Evolutionary conservation across 2,113 vertebrate species (phyloP), one percentile per base, ranked within the genome.

Genomic region (Vireo altiloquus): DNA sequence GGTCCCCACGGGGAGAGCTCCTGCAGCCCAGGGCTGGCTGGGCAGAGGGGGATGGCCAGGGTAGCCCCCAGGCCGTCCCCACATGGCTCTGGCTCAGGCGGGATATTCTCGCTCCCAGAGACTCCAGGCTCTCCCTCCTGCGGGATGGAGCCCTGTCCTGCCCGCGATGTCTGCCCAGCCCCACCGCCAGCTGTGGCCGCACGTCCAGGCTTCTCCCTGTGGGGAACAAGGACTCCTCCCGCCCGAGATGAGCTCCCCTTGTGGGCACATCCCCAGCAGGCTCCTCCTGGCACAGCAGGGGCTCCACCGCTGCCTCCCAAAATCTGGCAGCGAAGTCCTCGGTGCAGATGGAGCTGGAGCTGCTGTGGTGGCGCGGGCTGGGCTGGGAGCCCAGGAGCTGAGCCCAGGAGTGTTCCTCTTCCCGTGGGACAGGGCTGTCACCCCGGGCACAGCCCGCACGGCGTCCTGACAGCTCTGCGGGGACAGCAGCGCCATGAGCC

Each of bases 261-360:
- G 3, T 1, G 19, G n/a, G 37, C 27, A 35, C 27, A 39, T 2
- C 15, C 70, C 50, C 77, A 25, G 31, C 1, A 0, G 37, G 42
- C 22, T 79, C 90, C 50, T 47, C 33, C 1, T 40, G 86, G 46
- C 57, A 56, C 59, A n/a, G 57, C 79, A 42, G 81, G 5, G 97
- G 42, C 15, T 98, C 97, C 10, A 98, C 94, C 97, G 97, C 97
- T 59, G 95, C 95, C 23, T 98, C 97, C 33, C 39, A 66, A 94
- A 98, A 99, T 37, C 95, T 76, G 31, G 83, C 61, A 33, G 94
- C 96, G 6, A 98, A 98, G 91, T 99, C 98, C 82, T 99, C 98
- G 0, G 98, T 99, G 94, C 98, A 95, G 86, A 98, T 44, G 5
- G 96, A 96, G 63, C 96, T 97, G 74, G 95, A 95, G 54, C 76